Base-by-base conservation (phyloP, 2,113 vertebrate species). In the Phyllostomus discolor region DNA sequence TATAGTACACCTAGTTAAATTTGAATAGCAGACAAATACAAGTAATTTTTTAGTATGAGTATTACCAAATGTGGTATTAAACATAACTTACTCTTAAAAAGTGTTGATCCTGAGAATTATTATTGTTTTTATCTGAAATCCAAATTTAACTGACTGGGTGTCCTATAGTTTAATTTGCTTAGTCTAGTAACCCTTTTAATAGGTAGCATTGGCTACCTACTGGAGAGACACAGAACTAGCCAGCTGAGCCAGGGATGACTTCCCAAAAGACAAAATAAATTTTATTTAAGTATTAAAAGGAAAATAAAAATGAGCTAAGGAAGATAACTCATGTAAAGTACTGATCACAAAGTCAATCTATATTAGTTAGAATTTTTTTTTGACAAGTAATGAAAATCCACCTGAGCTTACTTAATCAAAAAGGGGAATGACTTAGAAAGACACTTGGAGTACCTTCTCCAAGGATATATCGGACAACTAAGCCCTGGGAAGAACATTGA, bases 191-290 rank as follows among this genome's bases (percentile, higher is more conserved):
- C 10, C 48, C 2, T 83, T 46, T 75, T 73, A 83, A 46, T 72
- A 81, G 64, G 88, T 67, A 57, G 3, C 41, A 66, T 0, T 91
- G 22, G 2, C 22, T 88, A 10, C 22, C 28, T 64, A 28, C 16
- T 78, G 7, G 35, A 84, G 10, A 26, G 31, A 80, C 3, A 72
- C 20, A 50, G 12, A 12, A 50, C 28, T 28, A 72, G n/a, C 15
- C 52, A 66, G 5, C 7, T 70, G 17, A 28, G 15, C 16, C 48
- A 66, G 4, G n/a, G 50, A 88, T 43, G 3, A 41, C 17, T 64
- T 97, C 41, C 33, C n/a, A 92, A 8, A 87, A 96, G 33, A 90
- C 33, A 57, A 93, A 50, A 50, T 57, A 78, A 79, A 70, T 12
- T 54, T 72, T 28, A 91, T 81, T 75, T 88, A 83, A 94, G 10